A percentile compares a stretch with the other conserved stretches of the same genome.
Evolutionary conservation across 1,140 invertebrate genomes (phyloP).

Genomic region (Pteromalus puparum): DNA sequence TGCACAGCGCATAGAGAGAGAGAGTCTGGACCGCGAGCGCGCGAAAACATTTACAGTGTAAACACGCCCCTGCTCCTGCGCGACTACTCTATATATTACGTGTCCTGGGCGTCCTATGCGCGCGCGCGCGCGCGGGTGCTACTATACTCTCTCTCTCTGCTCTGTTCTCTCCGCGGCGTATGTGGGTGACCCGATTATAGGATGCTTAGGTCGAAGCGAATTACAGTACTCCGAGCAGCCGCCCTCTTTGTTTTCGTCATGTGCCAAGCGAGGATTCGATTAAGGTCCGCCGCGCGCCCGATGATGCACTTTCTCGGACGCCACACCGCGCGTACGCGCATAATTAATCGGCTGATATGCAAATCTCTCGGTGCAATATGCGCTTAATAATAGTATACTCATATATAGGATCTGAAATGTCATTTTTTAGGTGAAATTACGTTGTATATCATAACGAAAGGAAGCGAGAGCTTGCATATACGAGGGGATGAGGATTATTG

Average conservation of each 20-base stretch:
- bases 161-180: background rate
- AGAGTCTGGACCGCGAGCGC: background rate
- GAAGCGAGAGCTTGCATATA: no score
- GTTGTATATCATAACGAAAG: no score
- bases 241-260: conserved; percentile 19
- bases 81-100: background rate
- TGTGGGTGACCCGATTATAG: conserved; percentile 31
- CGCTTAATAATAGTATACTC: no score
- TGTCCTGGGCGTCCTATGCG: conserved; percentile 4
- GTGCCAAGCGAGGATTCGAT: background rate
- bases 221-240: background rate
- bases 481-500: no score
- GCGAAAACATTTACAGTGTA: background rate
- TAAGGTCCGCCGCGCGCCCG: background rate
- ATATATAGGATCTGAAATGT: no score
- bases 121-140: background rate
- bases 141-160: background rate
- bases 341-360: background rate
- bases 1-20: background rate
- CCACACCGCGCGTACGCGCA: background rate
- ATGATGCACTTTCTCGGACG: background rate
- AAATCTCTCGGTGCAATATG: background rate
- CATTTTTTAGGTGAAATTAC: no score
- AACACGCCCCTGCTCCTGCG: background rate
- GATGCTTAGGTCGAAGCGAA: conserved; percentile 21